Evolutionary conservation across 2,888 invertebrate species (phyloP), one percentile per base, ranked within the genome.

Genomic region (Orgyia antiqua): DNA sequence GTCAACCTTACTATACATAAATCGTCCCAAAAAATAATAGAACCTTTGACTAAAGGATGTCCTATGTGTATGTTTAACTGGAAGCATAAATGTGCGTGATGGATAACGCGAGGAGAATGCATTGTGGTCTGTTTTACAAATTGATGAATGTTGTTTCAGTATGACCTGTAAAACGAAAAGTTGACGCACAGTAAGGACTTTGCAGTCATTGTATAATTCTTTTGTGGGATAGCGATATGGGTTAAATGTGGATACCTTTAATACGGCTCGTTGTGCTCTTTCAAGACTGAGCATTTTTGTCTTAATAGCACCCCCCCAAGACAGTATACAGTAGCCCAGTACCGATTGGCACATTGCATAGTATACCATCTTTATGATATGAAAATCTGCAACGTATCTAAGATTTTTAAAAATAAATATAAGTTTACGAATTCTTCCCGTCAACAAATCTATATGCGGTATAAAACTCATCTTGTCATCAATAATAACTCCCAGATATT

Each of bases 361-460:
- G 13, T 28, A 28, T 2, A 20, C 11, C 1, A 8, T n/a, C 8
- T 20, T 20, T 6, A 28, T 1, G 1, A 28, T 1, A 2, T n/a
- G 12, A 20, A n/a, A 1, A 9, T 20, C 20, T n/a, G 12, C 27
- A 3, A 20, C 12, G 4, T 13, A 9, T 20, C 27, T 20, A 4
- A 20, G 6, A n/a, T 12, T 17, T 26, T 26, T 26, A 17, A 26
- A 26, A 2, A 26, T 7, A 17, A 11, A 26, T 2, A 26, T 26
- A 4, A 26, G 15, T 9, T 15, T 26, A 6, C 15, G 4, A 2
- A 26, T 3, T 15, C 26, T 15, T 7, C 8, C 8, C 5, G 9
- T 8, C n/a, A 26, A 17, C 4, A 10, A n/a, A 6, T 12, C 7
- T 4, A 26, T 15, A 6, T 15, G 26, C 11, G 6, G 9, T 8